Conservation (phyloP, 2,888 invertebrate species). For the Agonopterix arenella region DNA sequence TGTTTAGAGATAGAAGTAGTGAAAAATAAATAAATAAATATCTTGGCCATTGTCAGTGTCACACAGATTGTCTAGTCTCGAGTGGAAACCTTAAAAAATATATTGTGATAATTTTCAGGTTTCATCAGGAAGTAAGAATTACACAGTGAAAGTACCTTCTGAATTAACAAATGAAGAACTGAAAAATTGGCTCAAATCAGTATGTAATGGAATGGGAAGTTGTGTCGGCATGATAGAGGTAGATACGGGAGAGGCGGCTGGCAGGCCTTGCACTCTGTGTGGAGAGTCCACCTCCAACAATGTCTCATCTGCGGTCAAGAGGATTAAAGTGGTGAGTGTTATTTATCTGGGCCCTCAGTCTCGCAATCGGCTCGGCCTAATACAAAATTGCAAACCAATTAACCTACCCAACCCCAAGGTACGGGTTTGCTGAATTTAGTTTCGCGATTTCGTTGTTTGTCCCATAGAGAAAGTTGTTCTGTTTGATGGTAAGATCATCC, state of each 20-base stretch:
- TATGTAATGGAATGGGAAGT: slow-evolving; percentile 71
- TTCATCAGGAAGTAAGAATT: slow-evolving; percentile 58
- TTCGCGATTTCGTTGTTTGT: no score
- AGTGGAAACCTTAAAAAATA: no score
- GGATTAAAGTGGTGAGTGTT: slow-evolving; percentile 49
- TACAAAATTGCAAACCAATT: no score
- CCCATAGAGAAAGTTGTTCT: no score
- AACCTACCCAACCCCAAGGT: no score
- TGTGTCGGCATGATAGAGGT: slow-evolving; percentile 76
- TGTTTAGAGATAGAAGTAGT: no score
- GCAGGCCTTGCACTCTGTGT: slow-evolving; percentile 60
- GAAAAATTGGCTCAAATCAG: slow-evolving; percentile 68
- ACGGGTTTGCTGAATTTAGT: neutral
- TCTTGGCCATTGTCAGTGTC: no score
- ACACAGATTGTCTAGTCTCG: no score
- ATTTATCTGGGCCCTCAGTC: no score
- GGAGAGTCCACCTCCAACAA: slow-evolving; percentile 57
- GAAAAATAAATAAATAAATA: no score
- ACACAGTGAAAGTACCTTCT: slow-evolving; percentile 76
- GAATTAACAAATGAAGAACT: slow-evolving; percentile 61
- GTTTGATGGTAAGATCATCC: no score
- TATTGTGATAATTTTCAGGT: slow-evolving; percentile 36
- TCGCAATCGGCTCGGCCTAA: no score
- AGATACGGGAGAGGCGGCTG: slow-evolving; percentile 58
- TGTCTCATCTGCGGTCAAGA: slow-evolving; percentile 47